Percentiles rank a stretch among this genome's conserved stretches.
Conservation (phyloP, 2,888 invertebrate species). For the Drosophila meridionalis region DNA sequence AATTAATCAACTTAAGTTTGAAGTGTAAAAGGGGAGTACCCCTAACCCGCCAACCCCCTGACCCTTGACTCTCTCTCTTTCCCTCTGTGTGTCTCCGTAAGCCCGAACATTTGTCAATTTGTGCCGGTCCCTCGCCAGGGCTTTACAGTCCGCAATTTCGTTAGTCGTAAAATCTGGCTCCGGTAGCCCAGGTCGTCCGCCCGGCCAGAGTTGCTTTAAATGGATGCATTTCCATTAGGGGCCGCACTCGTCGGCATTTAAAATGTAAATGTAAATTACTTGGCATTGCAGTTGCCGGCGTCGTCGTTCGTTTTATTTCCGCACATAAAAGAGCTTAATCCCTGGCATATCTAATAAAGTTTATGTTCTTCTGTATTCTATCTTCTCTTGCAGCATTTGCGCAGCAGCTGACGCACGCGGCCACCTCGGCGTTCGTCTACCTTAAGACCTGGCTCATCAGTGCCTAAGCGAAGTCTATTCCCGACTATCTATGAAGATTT, state of each 20-base stretch:
- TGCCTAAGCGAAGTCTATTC: conserved; percentile 51
- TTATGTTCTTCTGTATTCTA: conserved; percentile 50
- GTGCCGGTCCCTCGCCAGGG: conserved; percentile 33
- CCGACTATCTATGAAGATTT: not conserved
- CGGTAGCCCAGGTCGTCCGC: conserved; percentile 1
- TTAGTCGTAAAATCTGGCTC: conserved; percentile 43
- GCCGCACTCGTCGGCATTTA: conserved; percentile 22
- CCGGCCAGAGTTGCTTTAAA: conserved; percentile 33
- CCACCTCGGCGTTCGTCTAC: conserved; percentile 67
- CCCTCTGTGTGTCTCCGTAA: conserved; percentile 14
- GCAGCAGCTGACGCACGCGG: conserved; percentile 60
- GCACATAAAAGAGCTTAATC: conserved; percentile 54
- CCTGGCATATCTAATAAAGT: conserved; percentile 61
- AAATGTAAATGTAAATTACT: conserved; percentile 51
- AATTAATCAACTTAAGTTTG: conserved; percentile 69
- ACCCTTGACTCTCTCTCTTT: not conserved
- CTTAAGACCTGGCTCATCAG: conserved; percentile 76
- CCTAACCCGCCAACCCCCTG: not conserved
- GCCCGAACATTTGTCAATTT: conserved; percentile 68
- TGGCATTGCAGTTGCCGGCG: conserved; percentile 28
- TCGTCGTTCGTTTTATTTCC: conserved; percentile 46
- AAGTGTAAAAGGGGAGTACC: conserved; percentile 35
- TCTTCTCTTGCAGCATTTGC: conserved; percentile 67
- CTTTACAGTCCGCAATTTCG: conserved; percentile 57
- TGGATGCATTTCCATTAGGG: conserved; percentile 50